Percentiles rank a stretch among this genome's conserved stretches.
Conservation (phyloP, 2,888 invertebrate species). For the Ametastegia equiseti region DNA sequence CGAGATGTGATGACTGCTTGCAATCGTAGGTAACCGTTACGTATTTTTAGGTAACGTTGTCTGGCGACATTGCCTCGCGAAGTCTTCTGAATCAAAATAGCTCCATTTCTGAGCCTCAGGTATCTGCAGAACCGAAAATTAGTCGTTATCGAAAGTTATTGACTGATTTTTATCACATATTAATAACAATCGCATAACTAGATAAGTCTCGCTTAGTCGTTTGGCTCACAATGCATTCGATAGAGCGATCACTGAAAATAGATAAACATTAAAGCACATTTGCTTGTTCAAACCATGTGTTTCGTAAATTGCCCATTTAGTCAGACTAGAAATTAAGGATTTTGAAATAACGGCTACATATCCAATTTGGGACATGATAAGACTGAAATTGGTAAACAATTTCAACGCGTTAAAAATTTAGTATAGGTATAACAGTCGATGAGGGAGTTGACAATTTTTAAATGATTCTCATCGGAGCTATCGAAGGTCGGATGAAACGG, state of each 20-base stretch:
- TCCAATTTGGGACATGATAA: not conserved
- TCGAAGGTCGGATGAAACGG: too few relatives aligned
- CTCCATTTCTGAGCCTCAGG: constrained; percentile 84
- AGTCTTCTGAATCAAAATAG: constrained; percentile 88
- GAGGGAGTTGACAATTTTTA: not conserved
- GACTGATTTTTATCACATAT: not conserved
- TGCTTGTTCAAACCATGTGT: not conserved
- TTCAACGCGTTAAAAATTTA: not conserved
- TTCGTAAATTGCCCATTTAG: not conserved
- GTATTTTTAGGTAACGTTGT: constrained; percentile 83
- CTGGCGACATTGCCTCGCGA: constrained; percentile 89
- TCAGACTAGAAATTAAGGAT: not conserved
- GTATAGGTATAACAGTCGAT: not conserved
- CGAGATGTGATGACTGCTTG: constrained; percentile 91
- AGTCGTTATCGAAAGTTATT: not conserved
- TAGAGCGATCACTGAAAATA: not conserved
- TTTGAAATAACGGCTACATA: not conserved
- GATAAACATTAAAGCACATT: not conserved
- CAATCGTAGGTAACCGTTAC: constrained; percentile 88
- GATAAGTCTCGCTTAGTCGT: not conserved
- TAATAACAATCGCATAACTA: not conserved
- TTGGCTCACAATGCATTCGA: not conserved
- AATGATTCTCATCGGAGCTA: too few relatives aligned
- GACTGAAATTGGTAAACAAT: not conserved
- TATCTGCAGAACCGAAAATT: constrained; percentile 74